These are phyloP conservation scores for Drosophila erecta DNA, from an alignment of 1,140 invertebrate genomes.

Conservation along the genomic window DNA sequence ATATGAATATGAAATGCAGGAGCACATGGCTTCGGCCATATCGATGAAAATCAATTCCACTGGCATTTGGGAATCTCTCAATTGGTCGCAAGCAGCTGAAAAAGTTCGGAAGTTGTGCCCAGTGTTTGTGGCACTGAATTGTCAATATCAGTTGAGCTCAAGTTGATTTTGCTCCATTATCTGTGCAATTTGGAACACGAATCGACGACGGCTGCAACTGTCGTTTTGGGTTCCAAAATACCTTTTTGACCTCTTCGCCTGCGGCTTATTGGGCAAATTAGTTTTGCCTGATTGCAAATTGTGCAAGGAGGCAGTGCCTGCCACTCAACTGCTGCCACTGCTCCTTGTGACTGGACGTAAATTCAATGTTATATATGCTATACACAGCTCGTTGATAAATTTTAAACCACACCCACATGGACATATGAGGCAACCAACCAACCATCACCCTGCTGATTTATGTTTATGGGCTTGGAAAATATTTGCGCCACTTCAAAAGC, in stretches of 20 bases:
- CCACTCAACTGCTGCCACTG: neutral
- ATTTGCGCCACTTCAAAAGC: slow-evolving; percentile 69
- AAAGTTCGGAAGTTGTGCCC: slow-evolving; percentile 48
- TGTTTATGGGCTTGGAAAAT: slow-evolving; percentile 73
- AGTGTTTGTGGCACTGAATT: slow-evolving; percentile 60
- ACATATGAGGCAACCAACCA: neutral
- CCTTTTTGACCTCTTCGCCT: slow-evolving; percentile 51
- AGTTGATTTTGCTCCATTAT: slow-evolving; percentile 57
- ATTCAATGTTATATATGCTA: slow-evolving; percentile 36
- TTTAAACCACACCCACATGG: slow-evolving; percentile 25
- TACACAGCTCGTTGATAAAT: slow-evolving; percentile 40
- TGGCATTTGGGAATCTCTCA: slow-evolving; percentile 60
- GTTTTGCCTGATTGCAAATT: slow-evolving; percentile 65
- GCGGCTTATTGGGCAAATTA: slow-evolving; percentile 66
- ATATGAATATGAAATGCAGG: slow-evolving; percentile 58
- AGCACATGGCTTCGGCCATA: slow-evolving; percentile 40
- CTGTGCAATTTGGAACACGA: slow-evolving; percentile 45
- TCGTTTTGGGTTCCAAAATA: slow-evolving; percentile 17
- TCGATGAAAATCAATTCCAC: slow-evolving; percentile 66
- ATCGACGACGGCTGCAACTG: slow-evolving; percentile 27
- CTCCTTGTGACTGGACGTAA: slow-evolving; percentile 31
- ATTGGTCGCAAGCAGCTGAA: slow-evolving; percentile 38
- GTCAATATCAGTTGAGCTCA: slow-evolving; percentile 36
- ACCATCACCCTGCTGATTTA: slow-evolving; percentile 61
- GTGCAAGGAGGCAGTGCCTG: slow-evolving; percentile 9